These are phyloP conservation scores for Esox masquinongy DNA, from an alignment of 2,797 vertebrate genomes.

Conservation along the genomic window DNA sequence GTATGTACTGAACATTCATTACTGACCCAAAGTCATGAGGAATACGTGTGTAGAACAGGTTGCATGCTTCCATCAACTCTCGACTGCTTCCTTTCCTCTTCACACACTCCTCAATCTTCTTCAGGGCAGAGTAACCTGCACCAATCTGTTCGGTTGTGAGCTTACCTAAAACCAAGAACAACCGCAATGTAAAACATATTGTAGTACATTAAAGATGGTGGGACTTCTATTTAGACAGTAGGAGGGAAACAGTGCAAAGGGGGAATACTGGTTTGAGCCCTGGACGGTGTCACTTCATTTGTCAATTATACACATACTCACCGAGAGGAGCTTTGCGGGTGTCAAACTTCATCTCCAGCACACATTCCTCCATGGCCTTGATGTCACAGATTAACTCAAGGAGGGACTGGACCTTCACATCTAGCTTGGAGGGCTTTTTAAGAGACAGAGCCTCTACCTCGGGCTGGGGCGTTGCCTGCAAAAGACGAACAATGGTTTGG, in stretches of 20 bases:
- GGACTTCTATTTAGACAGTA: no score
- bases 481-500: background rate
- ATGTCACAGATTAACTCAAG: conserved; percentile 86
- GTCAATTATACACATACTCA: conserved; percentile 39
- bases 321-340: conserved; percentile 87
- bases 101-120: conserved; percentile 84
- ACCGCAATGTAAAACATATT: background rate
- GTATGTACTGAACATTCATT: background rate
- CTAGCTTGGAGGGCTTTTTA: conserved; percentile 70
- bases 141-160: conserved; percentile 86
- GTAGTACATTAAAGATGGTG: no score
- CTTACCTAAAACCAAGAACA: conserved; percentile 68
- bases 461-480: conserved; percentile 62
- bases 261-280: no score
- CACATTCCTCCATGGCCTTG: conserved; percentile 89
- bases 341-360: conserved; percentile 93
- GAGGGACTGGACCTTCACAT: conserved; percentile 79
- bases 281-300: background rate
- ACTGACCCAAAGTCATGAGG: conserved; percentile 90
- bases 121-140: conserved; percentile 84
- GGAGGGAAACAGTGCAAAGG: no score
- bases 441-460: conserved; percentile 31
- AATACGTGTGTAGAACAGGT: conserved; percentile 92
- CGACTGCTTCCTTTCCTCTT: conserved; percentile 69
- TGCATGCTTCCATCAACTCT: conserved; percentile 85